Conservation (phyloP, 2,113 vertebrate genomes). For the Rhynchomys soricoides region DNA sequence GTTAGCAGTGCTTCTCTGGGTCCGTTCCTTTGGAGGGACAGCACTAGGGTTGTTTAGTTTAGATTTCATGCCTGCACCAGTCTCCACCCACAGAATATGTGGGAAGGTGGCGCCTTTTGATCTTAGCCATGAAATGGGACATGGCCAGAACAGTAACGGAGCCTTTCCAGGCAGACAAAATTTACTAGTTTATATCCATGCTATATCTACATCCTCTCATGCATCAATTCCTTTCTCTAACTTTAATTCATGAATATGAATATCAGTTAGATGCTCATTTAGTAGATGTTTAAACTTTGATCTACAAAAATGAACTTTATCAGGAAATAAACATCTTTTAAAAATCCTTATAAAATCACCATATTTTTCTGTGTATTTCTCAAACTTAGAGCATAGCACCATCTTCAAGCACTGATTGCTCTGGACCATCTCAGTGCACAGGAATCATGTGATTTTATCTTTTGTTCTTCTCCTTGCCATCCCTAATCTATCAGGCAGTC, state of each 20-base stretch:
- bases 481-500: constrained; percentile 71
- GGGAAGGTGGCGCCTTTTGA: neutral
- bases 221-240: neutral
- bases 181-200: neutral
- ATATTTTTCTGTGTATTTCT: constrained; percentile 41
- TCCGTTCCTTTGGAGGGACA: neutral
- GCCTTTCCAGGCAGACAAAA: neutral
- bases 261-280: constrained; percentile 17
- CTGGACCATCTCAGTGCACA: constrained; percentile 4
- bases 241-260: constrained; percentile 9
- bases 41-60: neutral
- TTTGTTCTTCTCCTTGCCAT: constrained; percentile 65
- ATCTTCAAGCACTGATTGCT: constrained; percentile 37
- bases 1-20: neutral
- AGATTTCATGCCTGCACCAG: neutral
- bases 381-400: constrained; percentile 20
- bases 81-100: neutral
- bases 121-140: neutral
- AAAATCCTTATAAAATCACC: neutral
- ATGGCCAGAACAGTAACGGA: neutral
- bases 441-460: constrained; percentile 73
- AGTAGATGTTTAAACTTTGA: neutral
- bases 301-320: neutral
- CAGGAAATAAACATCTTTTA: constrained; percentile 30
- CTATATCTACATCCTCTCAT: neutral